Evolutionary conservation across 1,140 invertebrate genomes (phyloP).

Genomic region (Papilio xuthus): DNA sequence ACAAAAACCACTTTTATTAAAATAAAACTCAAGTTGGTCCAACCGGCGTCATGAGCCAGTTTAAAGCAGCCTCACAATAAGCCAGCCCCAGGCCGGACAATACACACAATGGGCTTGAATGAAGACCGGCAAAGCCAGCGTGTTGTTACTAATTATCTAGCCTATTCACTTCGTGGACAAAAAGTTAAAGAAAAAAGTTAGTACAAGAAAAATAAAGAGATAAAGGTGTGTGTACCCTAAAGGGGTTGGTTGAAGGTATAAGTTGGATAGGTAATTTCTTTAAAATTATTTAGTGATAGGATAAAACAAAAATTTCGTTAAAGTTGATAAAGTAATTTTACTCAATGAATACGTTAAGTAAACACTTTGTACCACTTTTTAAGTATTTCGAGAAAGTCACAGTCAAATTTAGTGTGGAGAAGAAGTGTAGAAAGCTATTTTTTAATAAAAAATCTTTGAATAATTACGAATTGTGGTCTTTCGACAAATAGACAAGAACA

Average conservation of each 20-base stretch:
- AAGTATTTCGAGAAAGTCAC: too few relatives aligned
- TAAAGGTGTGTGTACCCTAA: background rate
- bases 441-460: too few relatives aligned
- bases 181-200: background rate
- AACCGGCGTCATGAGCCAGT: slow-evolving; percentile 24
- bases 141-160: slow-evolving; percentile 34
- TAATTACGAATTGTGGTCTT: too few relatives aligned
- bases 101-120: slow-evolving; percentile 11
- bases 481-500: too few relatives aligned
- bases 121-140: slow-evolving; percentile 29
- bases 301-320: too few relatives aligned
- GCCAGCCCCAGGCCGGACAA: slow-evolving; percentile 12
- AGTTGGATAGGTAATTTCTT: too few relatives aligned
- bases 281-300: too few relatives aligned
- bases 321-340: too few relatives aligned
- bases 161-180: slow-evolving; percentile 27
- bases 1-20: background rate
- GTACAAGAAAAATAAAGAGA: slow-evolving; percentile 21
- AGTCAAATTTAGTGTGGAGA: too few relatives aligned
- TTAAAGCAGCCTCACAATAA: slow-evolving; percentile 13
- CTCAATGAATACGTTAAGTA: too few relatives aligned
- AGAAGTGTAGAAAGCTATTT: too few relatives aligned
- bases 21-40: background rate
- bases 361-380: too few relatives aligned
- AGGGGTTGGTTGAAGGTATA: background rate